Conservation (phyloP, 2,888 invertebrate species). For the Strigamia transsilvanica region DNA sequence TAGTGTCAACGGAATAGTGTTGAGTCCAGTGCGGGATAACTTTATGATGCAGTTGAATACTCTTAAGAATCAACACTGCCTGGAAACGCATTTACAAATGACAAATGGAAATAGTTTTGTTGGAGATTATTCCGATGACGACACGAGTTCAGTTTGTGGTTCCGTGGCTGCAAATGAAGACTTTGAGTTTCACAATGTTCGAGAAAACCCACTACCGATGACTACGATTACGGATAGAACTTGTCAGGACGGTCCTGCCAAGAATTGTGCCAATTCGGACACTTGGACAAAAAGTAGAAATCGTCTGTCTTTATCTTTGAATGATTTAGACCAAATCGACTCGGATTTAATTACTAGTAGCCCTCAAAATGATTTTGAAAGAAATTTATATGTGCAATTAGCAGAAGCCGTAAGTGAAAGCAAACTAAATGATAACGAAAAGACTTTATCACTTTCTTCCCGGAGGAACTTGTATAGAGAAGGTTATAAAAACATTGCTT, state of each 20-base stretch:
- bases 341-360: not conserved
- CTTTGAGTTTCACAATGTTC: not conserved
- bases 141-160: conserved; percentile 21
- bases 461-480: not conserved
- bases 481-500: not conserved
- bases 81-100: not conserved
- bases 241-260: not conserved
- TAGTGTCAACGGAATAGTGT: not conserved
- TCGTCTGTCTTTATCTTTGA: conserved; percentile 21
- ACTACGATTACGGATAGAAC: not conserved
- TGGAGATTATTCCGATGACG: conserved; percentile 6
- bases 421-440: not conserved
- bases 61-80: not conserved
- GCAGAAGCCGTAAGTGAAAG: conserved; percentile 3
- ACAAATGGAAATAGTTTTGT: not conserved
- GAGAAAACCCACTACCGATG: not conserved
- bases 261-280: conserved; percentile 9
- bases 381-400: conserved; percentile 22
- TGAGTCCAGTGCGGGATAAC: not conserved
- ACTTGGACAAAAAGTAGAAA: conserved; percentile 19
- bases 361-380: not conserved
- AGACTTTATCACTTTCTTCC: not conserved
- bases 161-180: conserved; percentile 32
- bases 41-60: not conserved
- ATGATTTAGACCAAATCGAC: conserved; percentile 36